A percentile compares a stretch with the other conserved stretches of the same genome.
These are phyloP conservation scores for Andrena marginata DNA, from an alignment of 2,888 invertebrate genomes.

Conservation along the genomic window DNA sequence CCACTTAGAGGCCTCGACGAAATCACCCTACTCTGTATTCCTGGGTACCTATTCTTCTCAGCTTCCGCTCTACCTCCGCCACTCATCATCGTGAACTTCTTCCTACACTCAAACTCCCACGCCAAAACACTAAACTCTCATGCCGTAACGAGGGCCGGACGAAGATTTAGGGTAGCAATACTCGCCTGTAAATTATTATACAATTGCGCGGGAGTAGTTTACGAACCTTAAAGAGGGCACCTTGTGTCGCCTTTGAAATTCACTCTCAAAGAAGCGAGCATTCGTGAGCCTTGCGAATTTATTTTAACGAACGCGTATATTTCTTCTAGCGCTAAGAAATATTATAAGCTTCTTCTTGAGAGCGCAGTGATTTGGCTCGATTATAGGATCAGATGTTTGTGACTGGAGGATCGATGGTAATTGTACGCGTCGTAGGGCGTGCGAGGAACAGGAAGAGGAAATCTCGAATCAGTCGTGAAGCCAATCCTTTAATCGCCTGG, in stretches of 20 bases:
- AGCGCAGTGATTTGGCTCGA: too few relatives aligned
- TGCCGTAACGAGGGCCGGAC: conserved; percentile 31
- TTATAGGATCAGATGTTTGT: too few relatives aligned
- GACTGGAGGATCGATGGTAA: background rate
- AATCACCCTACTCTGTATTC: conserved; percentile 78
- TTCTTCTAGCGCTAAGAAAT: too few relatives aligned
- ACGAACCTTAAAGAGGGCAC: background rate
- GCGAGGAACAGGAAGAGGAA: conserved; percentile 36
- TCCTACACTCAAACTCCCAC: conserved; percentile 54
- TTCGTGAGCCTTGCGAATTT: too few relatives aligned
- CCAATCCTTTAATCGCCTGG: conserved; percentile 77
- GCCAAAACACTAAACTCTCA: conserved; percentile 26
- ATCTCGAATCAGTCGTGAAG: conserved; percentile 67
- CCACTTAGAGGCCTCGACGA: conserved; percentile 80
- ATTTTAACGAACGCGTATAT: too few relatives aligned
- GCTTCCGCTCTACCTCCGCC: conserved; percentile 49
- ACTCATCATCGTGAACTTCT: conserved; percentile 64
- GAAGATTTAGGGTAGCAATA: conserved; percentile 34
- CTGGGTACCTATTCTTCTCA: conserved; percentile 68
- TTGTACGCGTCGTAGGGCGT: background rate
- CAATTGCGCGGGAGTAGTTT: background rate
- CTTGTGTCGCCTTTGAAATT: too few relatives aligned
- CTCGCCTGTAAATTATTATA: conserved; percentile 10
- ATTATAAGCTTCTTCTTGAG: too few relatives aligned
- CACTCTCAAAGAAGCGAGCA: too few relatives aligned